Evolutionary conservation across 1,140 invertebrate species (phyloP), one percentile per base, ranked within the genome.

Genomic region (Hylaeus volcanicus): DNA sequence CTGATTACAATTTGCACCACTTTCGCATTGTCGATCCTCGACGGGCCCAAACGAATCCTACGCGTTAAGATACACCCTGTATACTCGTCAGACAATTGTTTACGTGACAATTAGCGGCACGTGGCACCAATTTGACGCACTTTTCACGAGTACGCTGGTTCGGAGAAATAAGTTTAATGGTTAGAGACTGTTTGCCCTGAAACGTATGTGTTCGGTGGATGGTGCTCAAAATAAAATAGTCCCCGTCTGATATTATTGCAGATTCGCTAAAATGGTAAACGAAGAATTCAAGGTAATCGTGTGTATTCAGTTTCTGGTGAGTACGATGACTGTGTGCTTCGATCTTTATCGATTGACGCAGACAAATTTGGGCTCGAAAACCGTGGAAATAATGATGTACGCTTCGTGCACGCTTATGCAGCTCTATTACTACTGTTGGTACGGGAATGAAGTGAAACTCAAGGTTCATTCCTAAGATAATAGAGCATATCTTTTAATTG

Each of bases 371-470:
- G 93, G 93, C 88, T 79, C 92, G 66, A 93, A 76, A 61, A 74
- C 85, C 12, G 4, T 79, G 1, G 75, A 77, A 14, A 56, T 81
- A n/a, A 58, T 80, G 39, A 15, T 88, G 9, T 89, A 83, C 55
- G 58, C 81, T 11, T 61, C 76, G 11, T 85, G 75, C 9, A 79
- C 79, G 48, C 41, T 80, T 3, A 39, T 81, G 1, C 86, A 94
- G 79, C 88, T 94, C 6, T 92, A 93, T 64, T 85, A 94, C 0
- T 94, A 94, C 80, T 94, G 94, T 83, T 95, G 94, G 94, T 94
- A 93, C 81, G 94, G 94, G 15, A 94, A 94, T 85, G 93, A 94
- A 86, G 91, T 94, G 1, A 94, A 84, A 70, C 64, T 77, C 15
- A 76, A 84, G 70, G 61, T 79, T 79, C 55, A 2, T 69, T 26